Conservation (phyloP, 2,113 vertebrate species). For the Sula dactylatra region DNA sequence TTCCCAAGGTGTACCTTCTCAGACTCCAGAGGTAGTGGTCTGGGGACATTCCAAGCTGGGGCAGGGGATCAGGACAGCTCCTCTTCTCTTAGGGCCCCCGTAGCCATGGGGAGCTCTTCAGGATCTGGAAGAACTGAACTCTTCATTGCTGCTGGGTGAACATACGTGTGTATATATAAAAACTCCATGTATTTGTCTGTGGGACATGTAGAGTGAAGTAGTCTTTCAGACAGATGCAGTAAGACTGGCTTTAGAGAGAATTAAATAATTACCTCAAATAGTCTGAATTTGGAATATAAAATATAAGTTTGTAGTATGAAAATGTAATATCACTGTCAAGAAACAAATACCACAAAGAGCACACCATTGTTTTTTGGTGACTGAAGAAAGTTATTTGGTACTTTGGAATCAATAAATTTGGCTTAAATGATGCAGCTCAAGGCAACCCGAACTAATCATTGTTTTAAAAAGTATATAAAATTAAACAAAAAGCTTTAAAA, state of each 20-base stretch:
- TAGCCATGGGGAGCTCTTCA: not conserved
- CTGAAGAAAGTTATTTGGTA: not conserved
- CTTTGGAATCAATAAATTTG: slow-evolving; percentile 3
- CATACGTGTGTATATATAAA: not conserved
- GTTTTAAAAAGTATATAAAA: not conserved
- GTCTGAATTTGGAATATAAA: not conserved
- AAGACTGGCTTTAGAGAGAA: not conserved
- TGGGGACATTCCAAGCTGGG: not conserved
- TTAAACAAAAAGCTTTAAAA: slow-evolving; percentile 11
- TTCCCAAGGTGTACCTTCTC: not conserved
- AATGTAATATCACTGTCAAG: not conserved
- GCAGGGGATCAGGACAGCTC: not conserved
- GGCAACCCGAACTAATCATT: not conserved
- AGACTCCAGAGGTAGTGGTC: not conserved
- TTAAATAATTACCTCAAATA: not conserved
- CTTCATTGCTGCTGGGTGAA: not conserved
- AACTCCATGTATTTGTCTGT: not conserved
- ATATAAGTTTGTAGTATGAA: not conserved
- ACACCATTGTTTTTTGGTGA: not conserved
- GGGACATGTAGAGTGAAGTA: not conserved
- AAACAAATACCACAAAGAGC: not conserved
- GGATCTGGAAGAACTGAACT: not conserved
- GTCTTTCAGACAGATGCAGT: not conserved
- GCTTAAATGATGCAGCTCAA: not conserved
- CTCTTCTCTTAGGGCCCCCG: not conserved